Percentiles rank a stretch among this genome's conserved stretches.
phyloP scores from a whole-genome alignment of 2,888 invertebrate species.

The Doris montereyensis region DNA sequence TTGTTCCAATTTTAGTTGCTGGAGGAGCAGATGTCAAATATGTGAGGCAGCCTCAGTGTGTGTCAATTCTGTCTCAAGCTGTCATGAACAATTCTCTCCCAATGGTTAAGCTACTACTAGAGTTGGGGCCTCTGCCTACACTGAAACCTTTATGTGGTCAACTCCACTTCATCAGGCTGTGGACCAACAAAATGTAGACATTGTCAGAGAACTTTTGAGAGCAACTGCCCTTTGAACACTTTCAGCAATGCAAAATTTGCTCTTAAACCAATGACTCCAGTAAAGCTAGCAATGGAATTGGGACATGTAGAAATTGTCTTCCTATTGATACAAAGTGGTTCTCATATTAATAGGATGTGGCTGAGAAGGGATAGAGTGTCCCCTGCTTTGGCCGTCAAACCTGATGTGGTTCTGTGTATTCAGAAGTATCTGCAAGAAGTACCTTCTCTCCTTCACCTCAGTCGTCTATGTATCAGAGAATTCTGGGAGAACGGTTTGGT shows the following conservation, averaged over 20 bases:
- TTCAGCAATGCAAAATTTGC: constrained; percentile 49
- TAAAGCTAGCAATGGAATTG: constrained; percentile 56
- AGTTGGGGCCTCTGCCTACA: constrained; percentile 50
- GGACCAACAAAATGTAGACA: constrained; percentile 49
- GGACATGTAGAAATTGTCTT: constrained; percentile 54
- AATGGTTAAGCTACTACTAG: constrained; percentile 53
- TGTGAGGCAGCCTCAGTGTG: constrained; percentile 43
- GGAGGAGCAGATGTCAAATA: constrained; percentile 58
- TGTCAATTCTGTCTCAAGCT: constrained; percentile 55
- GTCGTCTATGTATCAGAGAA: constrained; percentile 48
- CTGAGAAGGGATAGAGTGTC: constrained; percentile 45
- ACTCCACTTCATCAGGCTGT: constrained; percentile 55
- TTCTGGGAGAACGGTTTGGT: constrained; percentile 44
- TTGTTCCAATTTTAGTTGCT: constrained; percentile 52
- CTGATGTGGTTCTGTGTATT: constrained; percentile 50
- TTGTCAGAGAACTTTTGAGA: constrained; percentile 59
- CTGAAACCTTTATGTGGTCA: constrained; percentile 49
- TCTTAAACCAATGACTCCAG: constrained; percentile 57
- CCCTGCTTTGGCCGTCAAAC: constrained; percentile 44
- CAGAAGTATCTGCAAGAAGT: constrained; percentile 46
- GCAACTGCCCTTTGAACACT: constrained; percentile 56
- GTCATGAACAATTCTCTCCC: constrained; percentile 48
- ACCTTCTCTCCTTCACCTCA: constrained; percentile 50
- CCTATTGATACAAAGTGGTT: constrained; percentile 55
- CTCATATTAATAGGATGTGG: constrained; percentile 48